Conservation (phyloP, 2,888 invertebrate genomes). For the Fragum sueziense region DNA sequence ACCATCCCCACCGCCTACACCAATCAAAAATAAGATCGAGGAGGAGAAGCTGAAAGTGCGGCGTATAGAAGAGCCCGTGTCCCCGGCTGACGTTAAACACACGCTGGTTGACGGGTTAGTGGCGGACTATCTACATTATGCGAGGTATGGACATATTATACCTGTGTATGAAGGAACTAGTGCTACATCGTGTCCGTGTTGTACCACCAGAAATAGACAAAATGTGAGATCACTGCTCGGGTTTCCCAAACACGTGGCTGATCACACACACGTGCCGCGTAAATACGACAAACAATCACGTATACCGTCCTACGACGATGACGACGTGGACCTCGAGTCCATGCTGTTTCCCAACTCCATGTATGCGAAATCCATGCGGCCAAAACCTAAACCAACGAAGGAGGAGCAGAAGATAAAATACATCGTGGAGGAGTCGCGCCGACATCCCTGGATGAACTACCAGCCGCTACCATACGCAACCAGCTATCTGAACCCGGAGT, state of each 20-base stretch:
- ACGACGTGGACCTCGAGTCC: slow-evolving; percentile 18
- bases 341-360: slow-evolving; percentile 52
- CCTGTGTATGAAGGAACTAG: slow-evolving; percentile 67
- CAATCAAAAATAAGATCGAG: neutral
- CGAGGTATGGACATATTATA: slow-evolving; percentile 66
- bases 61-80: neutral
- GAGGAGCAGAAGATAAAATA: slow-evolving; percentile 33
- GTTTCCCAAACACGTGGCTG: slow-evolving; percentile 50
- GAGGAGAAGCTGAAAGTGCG: neutral
- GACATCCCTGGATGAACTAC: slow-evolving; percentile 65
- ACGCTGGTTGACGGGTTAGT: slow-evolving; percentile 70
- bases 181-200: slow-evolving; percentile 66
- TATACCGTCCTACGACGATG: slow-evolving; percentile 31
- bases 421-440: slow-evolving; percentile 39
- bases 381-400: slow-evolving; percentile 30
- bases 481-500: slow-evolving; percentile 70
- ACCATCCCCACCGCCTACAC: slow-evolving; percentile 21
- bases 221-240: slow-evolving; percentile 65
- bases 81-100: slow-evolving; percentile 57
- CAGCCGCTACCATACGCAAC: slow-evolving; percentile 68
- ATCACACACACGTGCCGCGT: slow-evolving; percentile 29
- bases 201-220: slow-evolving; percentile 69
- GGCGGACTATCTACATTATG: slow-evolving; percentile 70
- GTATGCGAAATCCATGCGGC: slow-evolving; percentile 42
- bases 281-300: slow-evolving; percentile 54